phyloP scores from a whole-genome alignment of 2,888 invertebrate species.

The Tortricodes alternella region DNA sequence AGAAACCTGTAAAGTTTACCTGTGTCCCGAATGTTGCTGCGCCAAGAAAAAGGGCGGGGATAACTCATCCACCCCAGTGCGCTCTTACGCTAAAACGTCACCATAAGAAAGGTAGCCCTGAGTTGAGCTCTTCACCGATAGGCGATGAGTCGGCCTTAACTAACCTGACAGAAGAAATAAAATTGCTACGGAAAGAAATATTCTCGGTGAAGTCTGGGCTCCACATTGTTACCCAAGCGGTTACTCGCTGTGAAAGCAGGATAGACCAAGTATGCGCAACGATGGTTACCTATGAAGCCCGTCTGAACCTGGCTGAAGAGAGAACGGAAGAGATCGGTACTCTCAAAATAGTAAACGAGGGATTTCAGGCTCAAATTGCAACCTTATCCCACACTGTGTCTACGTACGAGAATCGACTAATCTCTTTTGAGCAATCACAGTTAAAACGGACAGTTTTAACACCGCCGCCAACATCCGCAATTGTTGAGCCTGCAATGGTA shows the following conservation, averaged over 20 bases:
- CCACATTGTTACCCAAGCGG: no score
- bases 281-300: neutral
- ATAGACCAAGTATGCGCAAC: neutral
- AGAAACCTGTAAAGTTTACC: no score
- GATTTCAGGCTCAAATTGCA: neutral
- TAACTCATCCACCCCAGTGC: no score
- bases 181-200: no score
- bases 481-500: neutral
- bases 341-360: neutral
- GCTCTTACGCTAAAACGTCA: no score
- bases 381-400: neutral
- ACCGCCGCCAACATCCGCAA: neutral
- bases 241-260: neutral
- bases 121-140: no score
- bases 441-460: neutral
- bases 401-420: no score
- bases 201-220: no score
- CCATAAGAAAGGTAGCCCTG: no score
- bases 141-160: no score
- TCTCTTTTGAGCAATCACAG: neutral
- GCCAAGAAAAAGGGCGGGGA: no score
- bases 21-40: no score
- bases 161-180: neutral
- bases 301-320: neutral
- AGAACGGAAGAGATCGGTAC: neutral